Evolutionary conservation across 2,888 invertebrate genomes (phyloP), one percentile per base, ranked within the genome.

Genomic region (Nasonovia ribisnigri): DNA sequence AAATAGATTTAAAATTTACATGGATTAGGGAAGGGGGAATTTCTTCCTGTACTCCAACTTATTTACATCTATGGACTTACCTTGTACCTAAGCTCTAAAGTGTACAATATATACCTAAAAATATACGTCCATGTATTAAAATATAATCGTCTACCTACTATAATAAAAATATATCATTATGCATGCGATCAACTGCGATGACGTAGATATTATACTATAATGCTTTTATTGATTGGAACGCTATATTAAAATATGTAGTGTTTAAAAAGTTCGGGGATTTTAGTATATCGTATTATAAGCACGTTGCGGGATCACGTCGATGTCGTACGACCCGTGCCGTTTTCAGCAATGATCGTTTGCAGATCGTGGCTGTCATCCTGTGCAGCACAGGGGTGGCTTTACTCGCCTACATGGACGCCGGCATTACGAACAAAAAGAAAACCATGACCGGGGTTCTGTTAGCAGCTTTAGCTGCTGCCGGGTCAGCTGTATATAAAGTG

Each of bases 281-380:
- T 77, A 77, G 77, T 36, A 36, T 20, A 77, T 20, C 20, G 8
- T 77, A 77, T 77, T 77, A 36, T 36, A 77, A 20, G 77, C 77
- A 77, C 77, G 36, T 77, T 77, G 20, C 36, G 77, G 77, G 77
- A 36, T 20, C 77, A 77, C 77, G 77, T 77, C 77, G 20, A 77
- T 36, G 36, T 36, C 20, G 20, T 46, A 36, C 77, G 67, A 36
- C 51, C 77, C 36, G 48, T 67, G 36, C 77, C 84, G 51, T 91
- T 91, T 91, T 86, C 46, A 91, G 46, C 46, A 43, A 86, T 57
- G 57, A n/a, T 57, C 84, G 86, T 91, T 86, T 77, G 95, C 96
- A 99, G 99, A 99, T 99, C 95, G 98, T 99, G 95, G 99, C 99
- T 95, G 98, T 99, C 95, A 99, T 99, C 95, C 96, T 99, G 95